Percentiles rank a stretch among this genome's conserved stretches.
Evolutionary conservation across 2,888 invertebrate genomes (phyloP).

Genomic region (Octonoba sinensis): DNA sequence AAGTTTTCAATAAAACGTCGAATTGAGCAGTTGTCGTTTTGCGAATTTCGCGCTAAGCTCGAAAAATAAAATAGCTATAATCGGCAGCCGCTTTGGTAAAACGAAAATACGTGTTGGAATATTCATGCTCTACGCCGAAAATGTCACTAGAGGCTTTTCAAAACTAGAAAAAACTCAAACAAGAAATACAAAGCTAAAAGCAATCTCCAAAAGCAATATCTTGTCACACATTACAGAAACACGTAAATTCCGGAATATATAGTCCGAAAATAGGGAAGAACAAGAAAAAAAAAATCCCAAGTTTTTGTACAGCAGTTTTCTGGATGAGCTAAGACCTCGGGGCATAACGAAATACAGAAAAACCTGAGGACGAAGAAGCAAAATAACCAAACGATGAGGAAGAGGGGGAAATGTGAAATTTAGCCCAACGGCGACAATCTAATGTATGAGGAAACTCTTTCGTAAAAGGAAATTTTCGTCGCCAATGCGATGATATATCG

Average conservation of each 20-base stretch:
- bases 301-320: slow-evolving; percentile 13
- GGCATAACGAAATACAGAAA: slow-evolving; percentile 19
- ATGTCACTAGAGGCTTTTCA: no score
- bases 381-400: slow-evolving; percentile 36
- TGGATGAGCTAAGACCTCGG: slow-evolving; percentile 18
- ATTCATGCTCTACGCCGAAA: no score
- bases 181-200: background rate
- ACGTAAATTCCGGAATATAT: slow-evolving; percentile 15
- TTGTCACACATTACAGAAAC: slow-evolving; percentile 39
- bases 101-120: no score
- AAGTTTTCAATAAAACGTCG: no score
- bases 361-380: slow-evolving; percentile 27
- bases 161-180: no score
- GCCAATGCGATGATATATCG: slow-evolving; percentile 51
- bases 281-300: background rate
- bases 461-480: slow-evolving; percentile 44
- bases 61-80: no score
- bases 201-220: slow-evolving; percentile 40
- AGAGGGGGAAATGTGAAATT: slow-evolving; percentile 18
- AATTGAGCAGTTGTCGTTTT: no score
- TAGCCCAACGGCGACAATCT: slow-evolving; percentile 47
- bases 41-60: no score
- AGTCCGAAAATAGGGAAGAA: background rate
- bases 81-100: no score
- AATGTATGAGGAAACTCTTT: slow-evolving; percentile 43